These are phyloP conservation scores for Dasysyrphus tricinctus DNA, from an alignment of 2,888 invertebrate genomes.

Conservation along the genomic window DNA sequence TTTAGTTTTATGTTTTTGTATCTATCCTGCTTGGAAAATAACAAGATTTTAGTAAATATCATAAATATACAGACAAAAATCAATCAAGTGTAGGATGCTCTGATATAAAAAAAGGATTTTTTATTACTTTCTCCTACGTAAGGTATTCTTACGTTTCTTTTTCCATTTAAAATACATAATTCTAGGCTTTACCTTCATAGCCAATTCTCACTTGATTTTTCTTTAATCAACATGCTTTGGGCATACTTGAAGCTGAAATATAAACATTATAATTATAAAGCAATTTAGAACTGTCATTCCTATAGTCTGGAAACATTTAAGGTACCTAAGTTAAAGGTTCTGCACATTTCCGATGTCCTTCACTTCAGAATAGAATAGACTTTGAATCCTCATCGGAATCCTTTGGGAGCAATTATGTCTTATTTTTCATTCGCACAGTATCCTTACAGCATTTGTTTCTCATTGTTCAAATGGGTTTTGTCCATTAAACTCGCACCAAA, in stretches of 20 bases:
- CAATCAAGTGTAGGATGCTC: no score
- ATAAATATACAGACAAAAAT: no score
- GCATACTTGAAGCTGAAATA: not conserved
- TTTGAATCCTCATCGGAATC: constrained; percentile 23
- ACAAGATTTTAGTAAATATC: no score
- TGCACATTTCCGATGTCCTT: constrained; percentile 22
- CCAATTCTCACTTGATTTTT: not conserved
- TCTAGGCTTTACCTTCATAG: not conserved
- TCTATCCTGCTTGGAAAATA: no score
- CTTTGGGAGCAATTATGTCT: constrained; percentile 49
- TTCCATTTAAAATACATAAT: no score
- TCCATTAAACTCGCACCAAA: constrained; percentile 25
- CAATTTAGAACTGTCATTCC: constrained; percentile 40
- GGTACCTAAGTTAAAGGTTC: constrained; percentile 10
- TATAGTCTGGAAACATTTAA: not conserved
- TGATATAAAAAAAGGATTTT: no score
- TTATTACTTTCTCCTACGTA: no score
- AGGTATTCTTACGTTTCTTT: no score
- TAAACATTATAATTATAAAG: constrained; percentile 46
- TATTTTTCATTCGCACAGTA: constrained; percentile 4
- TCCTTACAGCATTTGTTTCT: constrained; percentile 19
- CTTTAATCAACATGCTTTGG: not conserved
- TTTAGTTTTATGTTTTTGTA: no score
- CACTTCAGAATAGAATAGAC: constrained; percentile 35
- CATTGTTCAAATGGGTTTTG: constrained; percentile 37